Evolutionary conservation across 2,113 vertebrate genomes (phyloP).

Genomic region (Brachirus orientalis): DNA sequence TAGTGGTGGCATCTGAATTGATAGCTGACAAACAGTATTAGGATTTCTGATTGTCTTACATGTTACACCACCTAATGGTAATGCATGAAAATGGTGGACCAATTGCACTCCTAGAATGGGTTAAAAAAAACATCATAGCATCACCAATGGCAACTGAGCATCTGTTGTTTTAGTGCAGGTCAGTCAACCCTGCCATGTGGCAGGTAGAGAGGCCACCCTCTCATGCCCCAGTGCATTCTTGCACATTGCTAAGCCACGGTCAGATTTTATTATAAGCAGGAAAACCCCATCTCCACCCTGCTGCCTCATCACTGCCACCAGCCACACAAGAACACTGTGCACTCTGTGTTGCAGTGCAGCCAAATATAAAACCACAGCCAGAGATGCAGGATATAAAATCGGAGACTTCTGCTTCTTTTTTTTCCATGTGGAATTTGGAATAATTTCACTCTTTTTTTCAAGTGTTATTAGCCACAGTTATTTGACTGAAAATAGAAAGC

Average conservation of each 20-base stretch:
- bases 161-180: slow-evolving; percentile 14
- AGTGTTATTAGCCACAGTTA: slow-evolving; percentile 63
- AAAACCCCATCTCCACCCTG: slow-evolving; percentile 76
- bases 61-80: neutral
- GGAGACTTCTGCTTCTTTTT: slow-evolving; percentile 50
- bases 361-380: slow-evolving; percentile 72
- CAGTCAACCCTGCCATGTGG: slow-evolving; percentile 51
- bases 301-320: slow-evolving; percentile 69
- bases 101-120: neutral
- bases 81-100: neutral
- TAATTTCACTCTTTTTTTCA: slow-evolving; percentile 48
- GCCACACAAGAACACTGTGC: slow-evolving; percentile 66
- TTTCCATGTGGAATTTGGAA: slow-evolving; percentile 63
- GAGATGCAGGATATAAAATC: slow-evolving; percentile 57
- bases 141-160: slow-evolving; percentile 22
- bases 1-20: neutral
- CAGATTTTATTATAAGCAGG: slow-evolving; percentile 59
- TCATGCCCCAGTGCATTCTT: slow-evolving; percentile 45
- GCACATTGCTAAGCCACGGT: slow-evolving; percentile 50
- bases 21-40: neutral
- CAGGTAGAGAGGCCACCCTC: slow-evolving; percentile 65
- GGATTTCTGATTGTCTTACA: neutral
- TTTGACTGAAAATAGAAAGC: slow-evolving; percentile 61
- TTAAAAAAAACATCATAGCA: neutral
- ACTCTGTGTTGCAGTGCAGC: slow-evolving; percentile 58